A percentile compares a stretch with the other conserved stretches of the same genome.
Conservation (phyloP, 92 coral and sea anemone genomes). For the Chrysogorgia sp. region DNA sequence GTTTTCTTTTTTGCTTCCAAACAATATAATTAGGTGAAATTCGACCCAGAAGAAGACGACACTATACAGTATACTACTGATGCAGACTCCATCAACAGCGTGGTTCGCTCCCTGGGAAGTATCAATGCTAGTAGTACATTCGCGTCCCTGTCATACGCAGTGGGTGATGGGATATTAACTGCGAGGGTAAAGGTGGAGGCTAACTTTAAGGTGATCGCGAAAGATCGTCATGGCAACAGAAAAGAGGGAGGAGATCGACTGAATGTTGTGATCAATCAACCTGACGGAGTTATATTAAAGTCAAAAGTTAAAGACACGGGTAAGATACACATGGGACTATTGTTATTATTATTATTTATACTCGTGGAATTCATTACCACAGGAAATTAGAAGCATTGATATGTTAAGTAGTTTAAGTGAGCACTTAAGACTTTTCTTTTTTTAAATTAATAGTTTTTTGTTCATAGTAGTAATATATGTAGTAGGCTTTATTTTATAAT, state of each 20-base stretch:
- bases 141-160: conserved; percentile 94
- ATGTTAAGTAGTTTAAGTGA: too few species aligned
- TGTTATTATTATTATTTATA: not conserved
- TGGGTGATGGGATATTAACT: conserved; percentile 93
- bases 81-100: conserved; percentile 60
- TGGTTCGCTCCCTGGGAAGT: conserved; percentile 74
- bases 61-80: conserved; percentile 86
- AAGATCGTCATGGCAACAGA: conserved; percentile 95
- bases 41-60: conserved; percentile 96
- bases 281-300: conserved; percentile 74
- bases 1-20: not conserved
- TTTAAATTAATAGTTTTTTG: too few species aligned
- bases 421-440: too few species aligned
- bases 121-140: conserved; percentile 95
- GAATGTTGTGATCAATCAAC: conserved; percentile 76
- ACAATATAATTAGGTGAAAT: conserved; percentile 55
- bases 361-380: too few species aligned
- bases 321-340: conserved; percentile 12
- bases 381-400: too few species aligned
- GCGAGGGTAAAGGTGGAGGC: conserved; percentile 96
- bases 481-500: too few species aligned
- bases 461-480: too few species aligned
- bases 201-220: conserved; percentile 82
- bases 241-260: conserved; percentile 92
- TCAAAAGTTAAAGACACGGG: conserved; percentile 88